Percentiles rank a stretch among this genome's conserved stretches.
phyloP scores from a whole-genome alignment of 2,888 invertebrate genomes.

The Drepana falcataria region DNA sequence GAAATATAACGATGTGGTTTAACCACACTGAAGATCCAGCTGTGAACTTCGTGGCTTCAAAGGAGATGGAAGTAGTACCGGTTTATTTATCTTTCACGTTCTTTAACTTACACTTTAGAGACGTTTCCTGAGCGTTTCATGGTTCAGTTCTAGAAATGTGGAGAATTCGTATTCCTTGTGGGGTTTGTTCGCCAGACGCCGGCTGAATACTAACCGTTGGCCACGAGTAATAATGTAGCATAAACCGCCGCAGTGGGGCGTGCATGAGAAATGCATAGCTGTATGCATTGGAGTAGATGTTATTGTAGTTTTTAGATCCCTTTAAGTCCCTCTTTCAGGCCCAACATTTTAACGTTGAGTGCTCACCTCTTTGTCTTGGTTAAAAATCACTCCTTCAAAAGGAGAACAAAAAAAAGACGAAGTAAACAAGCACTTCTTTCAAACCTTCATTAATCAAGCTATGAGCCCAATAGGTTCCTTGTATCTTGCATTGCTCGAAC shows the following conservation, averaged over 20 bases:
- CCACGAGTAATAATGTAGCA: slow-evolving; percentile 65
- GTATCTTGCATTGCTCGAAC: no score
- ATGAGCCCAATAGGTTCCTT: no score
- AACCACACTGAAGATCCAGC: no score
- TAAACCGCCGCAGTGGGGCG: slow-evolving; percentile 62
- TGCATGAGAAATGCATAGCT: slow-evolving; percentile 48
- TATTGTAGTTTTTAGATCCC: neutral
- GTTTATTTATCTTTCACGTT: slow-evolving; percentile 8
- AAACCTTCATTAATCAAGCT: no score
- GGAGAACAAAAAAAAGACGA: no score
- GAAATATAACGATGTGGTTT: no score
- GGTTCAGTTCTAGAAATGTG: slow-evolving; percentile 34
- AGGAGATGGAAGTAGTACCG: slow-evolving; percentile 2
- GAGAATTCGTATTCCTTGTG: slow-evolving; percentile 64
- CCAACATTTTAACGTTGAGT: no score
- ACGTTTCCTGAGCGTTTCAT: slow-evolving; percentile 56
- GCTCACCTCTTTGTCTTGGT: no score
- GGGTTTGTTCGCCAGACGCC: slow-evolving; percentile 45
- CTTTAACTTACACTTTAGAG: slow-evolving; percentile 31
- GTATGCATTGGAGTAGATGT: slow-evolving; percentile 21
- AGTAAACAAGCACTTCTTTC: no score
- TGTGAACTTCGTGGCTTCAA: neutral
- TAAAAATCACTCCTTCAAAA: no score
- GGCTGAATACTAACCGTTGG: slow-evolving; percentile 59
- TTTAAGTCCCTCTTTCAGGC: no score